Conservation (phyloP, 2,113 vertebrate species). For the Anolis sagrei region DNA sequence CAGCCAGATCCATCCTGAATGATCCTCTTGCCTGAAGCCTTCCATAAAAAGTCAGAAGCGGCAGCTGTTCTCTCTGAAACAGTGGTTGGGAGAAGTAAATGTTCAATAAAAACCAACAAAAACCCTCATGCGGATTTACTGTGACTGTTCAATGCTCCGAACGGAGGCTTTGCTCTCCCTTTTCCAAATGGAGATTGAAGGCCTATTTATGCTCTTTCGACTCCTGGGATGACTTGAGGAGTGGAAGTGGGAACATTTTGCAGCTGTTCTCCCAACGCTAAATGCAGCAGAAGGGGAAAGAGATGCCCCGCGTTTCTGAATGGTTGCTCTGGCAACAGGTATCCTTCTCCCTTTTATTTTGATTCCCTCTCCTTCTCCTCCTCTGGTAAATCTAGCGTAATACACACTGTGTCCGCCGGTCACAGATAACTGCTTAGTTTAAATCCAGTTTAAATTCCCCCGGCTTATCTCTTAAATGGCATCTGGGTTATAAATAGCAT, state of each 20-base stretch:
- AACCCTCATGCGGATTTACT: neutral
- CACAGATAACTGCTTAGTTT: slow-evolving; percentile 70
- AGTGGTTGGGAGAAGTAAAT: neutral
- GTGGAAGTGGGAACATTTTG: too few species aligned
- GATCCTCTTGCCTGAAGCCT: neutral
- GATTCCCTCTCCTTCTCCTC: neutral
- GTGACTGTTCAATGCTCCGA: neutral
- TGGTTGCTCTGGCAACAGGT: slow-evolving; percentile 12
- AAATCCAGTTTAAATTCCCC: slow-evolving; percentile 64
- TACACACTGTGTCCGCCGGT: slow-evolving; percentile 39
- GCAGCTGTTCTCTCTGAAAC: neutral
- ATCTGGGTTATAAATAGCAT: slow-evolving; percentile 58
- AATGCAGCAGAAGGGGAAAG: neutral
- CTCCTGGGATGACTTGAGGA: neutral
- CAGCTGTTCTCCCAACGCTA: neutral
- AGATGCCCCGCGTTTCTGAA: neutral
- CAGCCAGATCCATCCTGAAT: neutral
- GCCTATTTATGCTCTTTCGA: neutral
- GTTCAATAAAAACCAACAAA: too few species aligned
- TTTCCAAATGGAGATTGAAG: slow-evolving; percentile 21
- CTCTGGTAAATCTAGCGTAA: slow-evolving; percentile 39
- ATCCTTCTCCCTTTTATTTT: slow-evolving; percentile 19
- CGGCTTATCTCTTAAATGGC: slow-evolving; percentile 69
- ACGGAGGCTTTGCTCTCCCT: neutral
- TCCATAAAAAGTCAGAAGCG: neutral